Percentiles rank a stretch among this genome's conserved stretches.
Evolutionary conservation across 92 coral and sea anemone species (phyloP).

Genomic region (Epizoanthus rinbou): DNA sequence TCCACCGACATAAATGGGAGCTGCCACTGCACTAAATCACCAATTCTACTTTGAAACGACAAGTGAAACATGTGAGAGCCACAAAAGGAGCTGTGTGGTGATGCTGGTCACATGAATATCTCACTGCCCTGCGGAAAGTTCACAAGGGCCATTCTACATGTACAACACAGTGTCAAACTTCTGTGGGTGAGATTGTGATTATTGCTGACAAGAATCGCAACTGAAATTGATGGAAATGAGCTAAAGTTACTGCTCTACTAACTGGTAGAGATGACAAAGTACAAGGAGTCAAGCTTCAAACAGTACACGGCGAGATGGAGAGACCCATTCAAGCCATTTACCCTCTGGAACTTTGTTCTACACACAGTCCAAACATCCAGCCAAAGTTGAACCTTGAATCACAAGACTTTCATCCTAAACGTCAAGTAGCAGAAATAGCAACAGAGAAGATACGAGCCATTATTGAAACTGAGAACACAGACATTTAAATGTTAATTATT

Average conservation of each 20-base stretch:
- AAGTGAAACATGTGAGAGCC: background rate
- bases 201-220: no score
- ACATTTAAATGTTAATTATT: no score
- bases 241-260: no score
- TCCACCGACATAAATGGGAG: background rate
- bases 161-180: background rate
- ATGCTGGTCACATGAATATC: background rate
- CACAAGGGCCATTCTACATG: background rate
- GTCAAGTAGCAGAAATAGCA: background rate
- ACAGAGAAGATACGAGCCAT: background rate
- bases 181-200: no score
- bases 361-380: no score
- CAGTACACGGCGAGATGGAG: background rate
- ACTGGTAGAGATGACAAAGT: background rate
- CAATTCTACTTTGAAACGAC: background rate
- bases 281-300: background rate
- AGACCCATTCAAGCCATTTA: conserved; percentile 14
- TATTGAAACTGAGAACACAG: background rate
- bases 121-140: background rate
- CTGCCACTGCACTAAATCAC: background rate
- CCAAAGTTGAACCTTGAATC: background rate
- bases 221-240: no score
- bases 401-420: background rate
- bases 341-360: background rate
- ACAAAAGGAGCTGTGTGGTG: background rate